Base-by-base conservation (phyloP, 2,797 vertebrate genomes). In the Ficedula albicollis region DNA sequence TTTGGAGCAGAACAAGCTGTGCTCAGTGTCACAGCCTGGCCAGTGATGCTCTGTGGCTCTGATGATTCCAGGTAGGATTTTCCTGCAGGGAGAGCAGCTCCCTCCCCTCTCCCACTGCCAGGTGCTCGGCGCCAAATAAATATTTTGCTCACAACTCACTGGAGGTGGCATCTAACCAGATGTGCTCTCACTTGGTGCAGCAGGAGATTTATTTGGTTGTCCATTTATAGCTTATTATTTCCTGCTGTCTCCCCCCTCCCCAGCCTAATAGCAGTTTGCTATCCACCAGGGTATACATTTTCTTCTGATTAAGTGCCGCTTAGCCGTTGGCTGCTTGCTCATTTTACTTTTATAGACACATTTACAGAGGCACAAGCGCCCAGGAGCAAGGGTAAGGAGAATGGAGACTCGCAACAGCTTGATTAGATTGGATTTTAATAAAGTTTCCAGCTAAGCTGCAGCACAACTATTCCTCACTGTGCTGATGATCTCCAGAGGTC, bases 381-480 rank as follows among this genome's bases (percentile, higher is more conserved):
- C 94, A 88, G 89, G 96, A 96, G 95, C 96, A 83, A 91, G 91
- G 95, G 92, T 93, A 97, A 97, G 97, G 95, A 95, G 95, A 89
- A 95, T 68, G 70, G 96, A 96, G 95, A 96, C 81, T 80, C 6
- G 3, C 52, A 54, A 34, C 29, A 41, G 93, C 93, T 91, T 91
- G 83, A 92, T 96, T 95, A 88, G 96, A 97, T 94, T 90, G 94
- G 96, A 93, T 98, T 97, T 97, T 97, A 97, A 98, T 97, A 97
- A 96, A 97, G 90, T 97, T 97, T 96, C 96, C 92, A 92, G 93
- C 93, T 91, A 95, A 96, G 91, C 87, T 93, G 78, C 89, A 91
- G 93, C 88, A 44, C 64, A 38, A 11, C 51, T 13, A 0, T 92
- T 87, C 67, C 77, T 73, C 49, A 3, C 20, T 1, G 41, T 13